Base-by-base conservation (phyloP, 2,888 invertebrate genomes). In the Tiliacea citrago region DNA sequence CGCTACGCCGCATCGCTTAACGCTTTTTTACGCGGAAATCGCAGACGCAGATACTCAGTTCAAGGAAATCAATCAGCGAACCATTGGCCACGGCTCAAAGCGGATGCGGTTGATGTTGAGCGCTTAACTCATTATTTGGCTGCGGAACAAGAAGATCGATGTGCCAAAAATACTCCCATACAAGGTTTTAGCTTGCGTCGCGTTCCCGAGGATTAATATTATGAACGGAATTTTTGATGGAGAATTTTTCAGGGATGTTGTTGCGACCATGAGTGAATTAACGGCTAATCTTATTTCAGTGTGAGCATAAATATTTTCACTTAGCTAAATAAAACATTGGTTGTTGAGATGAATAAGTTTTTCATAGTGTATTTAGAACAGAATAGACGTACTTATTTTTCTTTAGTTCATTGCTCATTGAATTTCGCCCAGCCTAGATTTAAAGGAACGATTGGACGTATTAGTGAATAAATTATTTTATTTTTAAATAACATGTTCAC, bases 41-140 rank as follows among this genome's bases (percentile, higher is more conserved):
- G 75, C 71, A 82, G 74, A 82, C 81, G 49, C 80, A 79, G 82
- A 74, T 45, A 62, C 58, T 74, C 73, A 78, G 75, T 86, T 86
- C 66, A 68, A 85, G 85, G 86, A 88, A 93, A 92, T 93, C 91
- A 93, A 94, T 93, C 92, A 91, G 81, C 77, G 63, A 85, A 84
- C 85, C 84, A 87, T 89, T 93, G 93, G 92, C 89, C 83, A 75
- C 73, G 85, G 86, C 83, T 90, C 91, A 91, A 90, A 91, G 87
- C 92, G 93, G 93, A 92, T 91, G 89, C 89, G 88, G 88, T 86
- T 84, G 90, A 90, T 92, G 90, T 90, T 91, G 91, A 92, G 89
- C 91, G 90, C 92, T 94, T 93, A 92, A 92, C 90, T 90, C 88
- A 91, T 92, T 93, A 93, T 89, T 90, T 88, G 86, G 88, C 87